phyloP scores from a whole-genome alignment of 23 tunicate species.

The Diplosoma virens region DNA sequence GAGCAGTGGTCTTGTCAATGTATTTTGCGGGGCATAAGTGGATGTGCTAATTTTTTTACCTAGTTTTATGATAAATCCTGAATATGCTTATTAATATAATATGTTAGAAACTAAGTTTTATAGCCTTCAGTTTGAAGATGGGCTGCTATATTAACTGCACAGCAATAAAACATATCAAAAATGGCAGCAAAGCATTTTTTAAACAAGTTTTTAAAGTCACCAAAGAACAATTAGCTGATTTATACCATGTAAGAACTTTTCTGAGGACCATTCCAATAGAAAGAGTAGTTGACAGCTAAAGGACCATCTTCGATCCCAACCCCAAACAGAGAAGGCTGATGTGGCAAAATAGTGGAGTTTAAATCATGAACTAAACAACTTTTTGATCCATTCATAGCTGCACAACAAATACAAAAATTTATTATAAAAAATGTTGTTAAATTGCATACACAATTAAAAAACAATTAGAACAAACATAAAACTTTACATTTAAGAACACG shows the following conservation, averaged over 20 bases:
- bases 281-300: conserved; percentile 7
- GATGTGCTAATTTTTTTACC: no score
- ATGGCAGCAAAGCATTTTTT: background rate
- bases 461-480: no score
- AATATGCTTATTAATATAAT: no score
- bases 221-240: background rate
- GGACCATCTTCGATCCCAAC: conserved; percentile 39
- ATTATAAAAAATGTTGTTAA: background rate
- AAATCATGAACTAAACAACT: conserved; percentile 7
- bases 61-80: no score
- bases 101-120: no score
- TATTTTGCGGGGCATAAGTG: no score
- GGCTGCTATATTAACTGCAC: no score
- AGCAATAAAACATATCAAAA: background rate
- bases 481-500: background rate
- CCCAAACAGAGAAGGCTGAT: conserved; percentile 22
- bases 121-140: no score
- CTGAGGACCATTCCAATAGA: conserved; percentile 27
- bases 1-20: no score
- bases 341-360: conserved; percentile 9
- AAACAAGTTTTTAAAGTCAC: background rate
- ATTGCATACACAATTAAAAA: background rate
- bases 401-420: background rate
- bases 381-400: background rate
- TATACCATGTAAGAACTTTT: conserved; percentile 3